A percentile compares a stretch with the other conserved stretches of the same genome.
Conservation (phyloP, 2,113 vertebrate species). For the Anhinga anhinga region DNA sequence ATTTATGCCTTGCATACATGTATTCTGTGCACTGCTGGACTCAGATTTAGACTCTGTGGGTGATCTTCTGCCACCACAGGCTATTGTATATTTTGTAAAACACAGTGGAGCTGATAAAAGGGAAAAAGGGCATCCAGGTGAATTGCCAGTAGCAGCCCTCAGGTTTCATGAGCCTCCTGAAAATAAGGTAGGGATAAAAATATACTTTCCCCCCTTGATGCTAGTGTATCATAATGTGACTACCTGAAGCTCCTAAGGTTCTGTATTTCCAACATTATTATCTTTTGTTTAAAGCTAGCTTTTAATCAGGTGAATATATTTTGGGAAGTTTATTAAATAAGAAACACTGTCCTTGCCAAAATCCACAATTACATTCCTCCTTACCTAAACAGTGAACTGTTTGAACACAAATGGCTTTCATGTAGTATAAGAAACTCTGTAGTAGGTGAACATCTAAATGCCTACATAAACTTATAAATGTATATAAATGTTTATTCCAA, state of each 20-base stretch:
- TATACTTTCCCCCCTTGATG: not conserved
- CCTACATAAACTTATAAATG: not conserved
- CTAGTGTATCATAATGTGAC: not conserved
- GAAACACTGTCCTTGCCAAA: not conserved
- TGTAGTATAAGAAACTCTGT: not conserved
- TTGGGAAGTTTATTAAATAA: not conserved
- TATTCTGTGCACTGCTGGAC: not conserved
- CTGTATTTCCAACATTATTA: not conserved
- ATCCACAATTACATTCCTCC: not conserved
- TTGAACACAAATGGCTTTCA: not conserved
- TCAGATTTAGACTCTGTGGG: slow-evolving; percentile 1
- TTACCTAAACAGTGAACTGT: not conserved
- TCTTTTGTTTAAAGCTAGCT: not conserved
- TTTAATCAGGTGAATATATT: not conserved
- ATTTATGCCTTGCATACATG: not conserved
- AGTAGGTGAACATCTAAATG: not conserved
- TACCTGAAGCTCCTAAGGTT: not conserved
- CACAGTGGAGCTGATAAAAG: slow-evolving; percentile 43
- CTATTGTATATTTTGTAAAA: slow-evolving; percentile 30
- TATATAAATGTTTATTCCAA: not conserved
- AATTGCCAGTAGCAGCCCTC: slow-evolving; percentile 45
- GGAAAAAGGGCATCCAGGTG: slow-evolving; percentile 18
- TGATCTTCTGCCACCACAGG: not conserved
- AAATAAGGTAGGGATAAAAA: slow-evolving; percentile 6
- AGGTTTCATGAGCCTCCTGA: slow-evolving; percentile 39